phyloP scores from a whole-genome alignment of 2,888 invertebrate genomes.

The Chrysolina americana region DNA sequence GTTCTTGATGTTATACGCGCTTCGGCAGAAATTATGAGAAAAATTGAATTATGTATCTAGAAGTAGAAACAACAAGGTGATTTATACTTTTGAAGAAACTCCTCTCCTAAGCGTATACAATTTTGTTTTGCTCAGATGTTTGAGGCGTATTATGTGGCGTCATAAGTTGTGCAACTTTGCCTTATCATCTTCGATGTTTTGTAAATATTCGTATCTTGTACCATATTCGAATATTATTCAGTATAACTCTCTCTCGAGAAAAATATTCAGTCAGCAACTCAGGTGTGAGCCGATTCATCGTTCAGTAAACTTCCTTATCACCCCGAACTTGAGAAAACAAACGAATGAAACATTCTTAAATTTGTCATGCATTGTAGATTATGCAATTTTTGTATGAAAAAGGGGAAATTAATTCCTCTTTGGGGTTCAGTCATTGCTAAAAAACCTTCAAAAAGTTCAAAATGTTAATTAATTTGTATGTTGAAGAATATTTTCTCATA shows the following conservation, averaged over 20 bases:
- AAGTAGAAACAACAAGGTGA: too few species aligned
- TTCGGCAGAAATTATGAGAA: too few species aligned
- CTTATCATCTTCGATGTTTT: constrained; percentile 9
- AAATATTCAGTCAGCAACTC: neutral
- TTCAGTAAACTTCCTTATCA: constrained; percentile 4
- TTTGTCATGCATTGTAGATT: too few species aligned
- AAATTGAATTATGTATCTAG: too few species aligned
- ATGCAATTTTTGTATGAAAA: too few species aligned
- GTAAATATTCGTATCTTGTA: neutral
- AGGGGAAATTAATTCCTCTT: too few species aligned
- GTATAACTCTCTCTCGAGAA: neutral
- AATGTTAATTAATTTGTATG: too few species aligned
- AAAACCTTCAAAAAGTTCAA: too few species aligned
- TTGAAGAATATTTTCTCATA: too few species aligned
- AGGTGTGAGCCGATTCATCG: neutral
- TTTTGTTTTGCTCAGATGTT: neutral
- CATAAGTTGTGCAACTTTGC: neutral
- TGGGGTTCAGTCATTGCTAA: too few species aligned
- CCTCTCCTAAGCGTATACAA: neutral
- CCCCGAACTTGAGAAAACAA: neutral
- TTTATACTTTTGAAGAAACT: too few species aligned
- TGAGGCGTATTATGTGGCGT: neutral
- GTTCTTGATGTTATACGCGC: too few species aligned
- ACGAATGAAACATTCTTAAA: neutral
- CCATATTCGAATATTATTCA: neutral